These are phyloP conservation scores for Tragelaphus imberbis DNA, from an alignment of 2,113 vertebrate genomes.

Conservation along the genomic window DNA sequence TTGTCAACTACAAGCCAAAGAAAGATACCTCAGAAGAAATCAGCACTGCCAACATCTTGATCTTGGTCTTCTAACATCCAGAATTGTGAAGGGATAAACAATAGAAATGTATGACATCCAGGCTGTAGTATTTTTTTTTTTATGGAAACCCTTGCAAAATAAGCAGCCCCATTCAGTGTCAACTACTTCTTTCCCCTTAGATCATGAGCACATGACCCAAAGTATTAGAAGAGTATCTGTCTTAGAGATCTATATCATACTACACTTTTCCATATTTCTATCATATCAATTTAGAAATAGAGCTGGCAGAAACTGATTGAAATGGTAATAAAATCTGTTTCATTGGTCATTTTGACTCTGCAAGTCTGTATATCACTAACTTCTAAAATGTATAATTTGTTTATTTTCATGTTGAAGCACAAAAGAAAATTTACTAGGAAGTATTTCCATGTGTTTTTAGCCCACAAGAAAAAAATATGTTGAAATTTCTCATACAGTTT, in stretches of 20 bases:
- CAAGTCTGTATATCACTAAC: neutral
- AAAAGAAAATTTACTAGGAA: neutral
- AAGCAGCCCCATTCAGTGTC: rapidly evolving
- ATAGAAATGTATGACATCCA: neutral
- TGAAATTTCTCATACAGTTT: neutral
- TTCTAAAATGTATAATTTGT: neutral
- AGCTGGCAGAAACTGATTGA: neutral
- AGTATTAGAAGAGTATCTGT: neutral
- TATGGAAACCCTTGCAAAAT: neutral
- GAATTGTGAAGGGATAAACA: neutral
- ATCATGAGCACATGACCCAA: neutral
- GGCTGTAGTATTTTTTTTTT: neutral
- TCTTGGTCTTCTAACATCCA: neutral
- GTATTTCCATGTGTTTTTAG: neutral
- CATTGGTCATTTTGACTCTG: neutral
- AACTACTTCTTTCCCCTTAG: neutral
- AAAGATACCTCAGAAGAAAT: neutral
- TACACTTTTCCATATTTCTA: neutral
- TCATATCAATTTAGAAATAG: neutral
- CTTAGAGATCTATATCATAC: neutral
- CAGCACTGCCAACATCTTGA: neutral
- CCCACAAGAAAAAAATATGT: neutral
- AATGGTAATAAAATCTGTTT: neutral
- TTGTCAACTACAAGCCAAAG: neutral
- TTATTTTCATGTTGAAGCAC: neutral